phyloP scores from a whole-genome alignment of 2,797 vertebrate genomes.

The Sebastes paucispinis region DNA sequence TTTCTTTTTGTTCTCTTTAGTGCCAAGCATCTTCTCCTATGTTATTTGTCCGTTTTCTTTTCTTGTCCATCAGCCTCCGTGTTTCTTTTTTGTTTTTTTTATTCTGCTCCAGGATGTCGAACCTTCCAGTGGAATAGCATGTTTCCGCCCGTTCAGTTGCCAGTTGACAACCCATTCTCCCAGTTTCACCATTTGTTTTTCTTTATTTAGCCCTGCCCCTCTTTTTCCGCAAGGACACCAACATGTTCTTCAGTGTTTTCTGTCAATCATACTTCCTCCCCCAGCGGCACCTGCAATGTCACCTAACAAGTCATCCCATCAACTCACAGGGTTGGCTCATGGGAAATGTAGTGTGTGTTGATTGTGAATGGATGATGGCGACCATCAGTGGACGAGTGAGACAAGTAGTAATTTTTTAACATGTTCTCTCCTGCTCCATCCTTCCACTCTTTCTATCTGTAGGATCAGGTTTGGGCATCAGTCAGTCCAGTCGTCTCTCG shows the following conservation, averaged over 20 bases:
- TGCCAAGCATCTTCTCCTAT: constrained; percentile 34
- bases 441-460: constrained; percentile 7
- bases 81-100: not conserved
- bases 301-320: constrained; percentile 66
- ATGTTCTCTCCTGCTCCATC: not conserved
- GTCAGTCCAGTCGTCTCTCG: constrained; percentile 92
- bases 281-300: constrained; percentile 51
- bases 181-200: constrained; percentile 43
- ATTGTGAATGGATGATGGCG: constrained; percentile 7
- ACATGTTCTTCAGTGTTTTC: constrained; percentile 39
- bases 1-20: constrained; percentile 27
- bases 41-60: constrained; percentile 37
- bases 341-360: constrained; percentile 12
- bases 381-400: not conserved
- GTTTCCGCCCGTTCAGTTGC: constrained; percentile 72
- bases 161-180: constrained; percentile 48
- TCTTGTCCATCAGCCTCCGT: constrained; percentile 41
- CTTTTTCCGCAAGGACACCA: constrained; percentile 31
- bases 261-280: constrained; percentile 48
- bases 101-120: constrained; percentile 61
- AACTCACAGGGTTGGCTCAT: constrained; percentile 52
- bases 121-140: constrained; percentile 74
- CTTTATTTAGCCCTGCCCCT: constrained; percentile 49
- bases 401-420: not conserved
- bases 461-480: constrained; percentile 91